Evolutionary conservation across 1,140 invertebrate genomes (phyloP).

Genomic region (Euura lappo): DNA sequence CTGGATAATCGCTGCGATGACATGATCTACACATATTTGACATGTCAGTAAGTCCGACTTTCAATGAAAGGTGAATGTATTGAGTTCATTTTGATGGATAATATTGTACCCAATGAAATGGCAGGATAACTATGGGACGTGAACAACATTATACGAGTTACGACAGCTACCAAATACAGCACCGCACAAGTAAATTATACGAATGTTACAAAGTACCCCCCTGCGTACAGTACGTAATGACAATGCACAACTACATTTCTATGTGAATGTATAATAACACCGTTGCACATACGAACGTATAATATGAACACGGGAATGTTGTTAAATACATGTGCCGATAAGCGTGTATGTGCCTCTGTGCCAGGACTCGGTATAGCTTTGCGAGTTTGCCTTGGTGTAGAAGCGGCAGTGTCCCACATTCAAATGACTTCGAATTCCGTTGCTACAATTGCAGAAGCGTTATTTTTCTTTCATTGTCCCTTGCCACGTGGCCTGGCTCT

Average conservation of each 20-base stretch:
- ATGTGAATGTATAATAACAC: not conserved
- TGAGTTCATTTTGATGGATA: too few relatives aligned
- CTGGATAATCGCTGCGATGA: too few relatives aligned
- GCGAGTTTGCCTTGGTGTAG: too few relatives aligned
- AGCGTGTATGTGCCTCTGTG: not conserved
- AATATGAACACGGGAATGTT: not conserved
- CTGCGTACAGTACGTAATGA: not conserved
- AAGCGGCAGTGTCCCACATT: not conserved
- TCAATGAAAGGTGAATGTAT: too few relatives aligned
- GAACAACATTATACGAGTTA: not conserved
- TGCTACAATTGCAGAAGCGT: not conserved
- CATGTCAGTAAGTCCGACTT: too few relatives aligned
- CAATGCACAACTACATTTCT: not conserved
- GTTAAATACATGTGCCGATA: not conserved
- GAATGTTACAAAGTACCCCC: constrained; percentile 3
- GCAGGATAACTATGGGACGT: not conserved
- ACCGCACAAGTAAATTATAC: not conserved
- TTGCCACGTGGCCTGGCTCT: not conserved
- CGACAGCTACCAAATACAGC: not conserved
- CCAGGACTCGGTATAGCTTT: too few relatives aligned
- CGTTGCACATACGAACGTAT: not conserved
- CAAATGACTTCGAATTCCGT: not conserved
- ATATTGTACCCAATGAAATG: too few relatives aligned
- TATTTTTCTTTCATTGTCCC: not conserved
- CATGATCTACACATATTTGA: too few relatives aligned